A percentile compares a stretch with the other conserved stretches of the same genome.
Evolutionary conservation across 2,797 vertebrate genomes (phyloP).

Genomic region (Paratrypauchen microcephalus): DNA sequence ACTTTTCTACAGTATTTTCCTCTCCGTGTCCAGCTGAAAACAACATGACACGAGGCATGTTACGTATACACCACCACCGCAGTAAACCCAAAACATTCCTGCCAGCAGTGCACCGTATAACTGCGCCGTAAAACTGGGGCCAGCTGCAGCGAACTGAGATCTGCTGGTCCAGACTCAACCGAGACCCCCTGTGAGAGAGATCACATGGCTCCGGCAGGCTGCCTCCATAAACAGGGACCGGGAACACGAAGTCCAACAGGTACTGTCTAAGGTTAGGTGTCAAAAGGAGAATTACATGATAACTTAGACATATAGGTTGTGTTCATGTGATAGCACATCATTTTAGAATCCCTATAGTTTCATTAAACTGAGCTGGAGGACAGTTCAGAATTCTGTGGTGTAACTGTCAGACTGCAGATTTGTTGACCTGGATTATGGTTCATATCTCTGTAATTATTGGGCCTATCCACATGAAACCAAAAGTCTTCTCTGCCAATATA

Average conservation of each 20-base stretch:
- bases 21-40: neutral
- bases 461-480: no score
- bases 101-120: neutral
- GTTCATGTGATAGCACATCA: neutral
- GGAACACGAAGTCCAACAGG: neutral
- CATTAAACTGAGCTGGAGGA: no score
- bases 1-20: neutral
- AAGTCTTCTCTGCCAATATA: no score
- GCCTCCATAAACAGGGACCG: neutral
- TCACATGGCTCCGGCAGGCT: neutral
- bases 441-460: no score
- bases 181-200: neutral
- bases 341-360: no score
- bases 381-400: no score
- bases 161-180: neutral
- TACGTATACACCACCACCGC: neutral
- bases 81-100: conserved; percentile 8
- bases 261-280: neutral
- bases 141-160: neutral
- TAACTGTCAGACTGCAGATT: no score
- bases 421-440: no score
- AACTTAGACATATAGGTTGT: neutral
- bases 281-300: neutral
- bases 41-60: neutral
- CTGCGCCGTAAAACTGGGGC: neutral